Evolutionary conservation across 2,797 vertebrate species (phyloP).

Genomic region (Taenioides sp.): DNA sequence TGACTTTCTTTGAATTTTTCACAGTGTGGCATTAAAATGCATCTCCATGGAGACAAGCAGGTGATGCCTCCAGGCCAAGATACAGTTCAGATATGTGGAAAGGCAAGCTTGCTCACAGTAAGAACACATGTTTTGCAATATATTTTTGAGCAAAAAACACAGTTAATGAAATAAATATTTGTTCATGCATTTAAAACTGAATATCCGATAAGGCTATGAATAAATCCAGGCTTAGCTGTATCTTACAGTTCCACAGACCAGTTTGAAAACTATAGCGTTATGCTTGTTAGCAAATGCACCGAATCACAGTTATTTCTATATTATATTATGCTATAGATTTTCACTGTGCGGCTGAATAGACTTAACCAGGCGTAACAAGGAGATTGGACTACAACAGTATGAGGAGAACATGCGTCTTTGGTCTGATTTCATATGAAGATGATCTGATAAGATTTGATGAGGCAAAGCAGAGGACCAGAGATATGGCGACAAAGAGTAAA

Average conservation of each 20-base stretch:
- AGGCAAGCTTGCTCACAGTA: too few species aligned
- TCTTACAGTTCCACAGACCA: background rate
- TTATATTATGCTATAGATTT: conserved; percentile 5
- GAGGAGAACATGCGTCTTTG: conserved; percentile 16
- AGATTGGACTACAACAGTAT: conserved; percentile 7
- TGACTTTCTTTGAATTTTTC: too few species aligned
- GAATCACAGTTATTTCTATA: background rate
- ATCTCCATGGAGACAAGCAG: too few species aligned
- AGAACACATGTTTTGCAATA: too few species aligned
- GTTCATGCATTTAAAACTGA: too few species aligned
- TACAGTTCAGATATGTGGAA: too few species aligned
- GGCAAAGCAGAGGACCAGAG: conserved; percentile 27
- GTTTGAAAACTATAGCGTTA: background rate
- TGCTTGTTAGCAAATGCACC: conserved; percentile 4
- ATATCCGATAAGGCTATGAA: background rate
- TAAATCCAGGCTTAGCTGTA: background rate
- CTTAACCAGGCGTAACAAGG: background rate
- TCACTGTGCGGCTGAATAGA: background rate
- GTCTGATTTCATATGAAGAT: conserved; percentile 19
- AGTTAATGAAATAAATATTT: too few species aligned
- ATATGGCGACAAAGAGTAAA: conserved; percentile 37
- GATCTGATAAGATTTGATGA: conserved; percentile 34
- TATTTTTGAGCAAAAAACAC: too few species aligned
- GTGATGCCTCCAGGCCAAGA: too few species aligned
- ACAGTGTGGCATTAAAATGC: too few species aligned